Evolutionary conservation across 37 sponge, comb jelly and placozoan species (phyloP), one percentile per base, ranked within the genome.

Genomic region (Sycon ciliatum): DNA sequence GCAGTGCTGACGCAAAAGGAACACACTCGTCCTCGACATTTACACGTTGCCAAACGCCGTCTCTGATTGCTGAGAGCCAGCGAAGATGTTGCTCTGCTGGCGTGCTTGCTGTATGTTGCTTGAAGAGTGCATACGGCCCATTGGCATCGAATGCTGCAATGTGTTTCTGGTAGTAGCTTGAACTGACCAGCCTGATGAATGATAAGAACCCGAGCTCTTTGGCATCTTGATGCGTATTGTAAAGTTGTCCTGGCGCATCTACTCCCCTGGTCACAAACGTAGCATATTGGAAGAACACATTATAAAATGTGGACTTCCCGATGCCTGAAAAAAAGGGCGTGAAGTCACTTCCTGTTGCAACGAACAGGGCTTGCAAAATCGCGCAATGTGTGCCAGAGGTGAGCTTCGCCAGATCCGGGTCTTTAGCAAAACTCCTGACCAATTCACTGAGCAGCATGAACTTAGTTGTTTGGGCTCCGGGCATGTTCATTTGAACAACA

Each of bases 281-380:
- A 18, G 68, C 68, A 49, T 67, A 67, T 68, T 76, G 67, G 34
- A 67, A 67, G 34, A 67, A 67, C 11, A 24, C 53, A 23, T n/a
- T n/a, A 23, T 37, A 61, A 36, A 75, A 75, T 6, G 76, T 33
- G 22, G 76, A 34, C 31, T 65, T 75, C 6, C 67, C 67, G 18
- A 75, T 3, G 6, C 67, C 67, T 30, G 3, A 49, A 28, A 75
- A 75, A 39, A 75, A 75, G 6, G 67, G 65, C 5, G 39, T 75
- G 56, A 32, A 75, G 67, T 75, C 76, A 65, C 76, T 66, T n/a
- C 76, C 76, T 32, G 67, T 37, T 20, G 28, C 7, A 3, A 64
- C 67, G 46, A 42, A 75, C 2, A 75, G 34, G 1, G 38, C 32
- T 37, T 65, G 67, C 3, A 65, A 1, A 3, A 52, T 57, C 55